A percentile compares a stretch with the other conserved stretches of the same genome.
Conservation (phyloP, 2,113 vertebrate species). For the Colossoma macropomum region DNA sequence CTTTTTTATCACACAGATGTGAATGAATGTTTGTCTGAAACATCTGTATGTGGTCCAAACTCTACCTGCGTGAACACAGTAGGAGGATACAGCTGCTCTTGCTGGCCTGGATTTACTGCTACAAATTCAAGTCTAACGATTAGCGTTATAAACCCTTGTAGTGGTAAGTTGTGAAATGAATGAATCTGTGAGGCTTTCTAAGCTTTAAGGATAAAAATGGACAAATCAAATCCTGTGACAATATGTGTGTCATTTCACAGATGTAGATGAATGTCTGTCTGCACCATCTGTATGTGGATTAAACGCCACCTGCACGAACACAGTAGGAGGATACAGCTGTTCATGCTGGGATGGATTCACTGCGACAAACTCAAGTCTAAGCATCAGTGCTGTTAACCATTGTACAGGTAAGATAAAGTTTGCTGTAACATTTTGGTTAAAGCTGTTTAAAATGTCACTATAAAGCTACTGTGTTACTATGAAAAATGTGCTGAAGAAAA, state of each 20-base stretch:
- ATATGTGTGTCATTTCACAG: too few relatives aligned
- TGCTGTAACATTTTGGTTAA: not conserved
- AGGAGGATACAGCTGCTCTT: not conserved
- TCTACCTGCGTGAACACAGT: not conserved
- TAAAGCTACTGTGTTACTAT: too few relatives aligned
- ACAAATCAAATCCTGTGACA: too few relatives aligned
- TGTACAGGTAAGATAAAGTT: not conserved
- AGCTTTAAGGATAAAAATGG: too few relatives aligned
- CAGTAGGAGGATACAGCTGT: not conserved
- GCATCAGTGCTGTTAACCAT: not conserved
- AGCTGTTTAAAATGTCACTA: too few relatives aligned
- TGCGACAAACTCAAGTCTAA: not conserved
- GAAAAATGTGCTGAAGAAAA: too few relatives aligned
- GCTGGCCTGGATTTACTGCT: not conserved
- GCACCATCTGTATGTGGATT: not conserved
- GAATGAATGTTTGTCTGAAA: not conserved
- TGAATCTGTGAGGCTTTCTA: too few relatives aligned
- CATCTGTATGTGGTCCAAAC: too few relatives aligned
- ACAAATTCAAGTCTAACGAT: not conserved
- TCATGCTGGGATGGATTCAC: not conserved
- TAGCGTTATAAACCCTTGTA: not conserved
- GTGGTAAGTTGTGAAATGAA: not conserved
- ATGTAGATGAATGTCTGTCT: slow-evolving; percentile 5
- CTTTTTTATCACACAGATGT: not conserved
- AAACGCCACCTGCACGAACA: slow-evolving; percentile 18